Conservation (phyloP, 2,113 vertebrate genomes). For the Promerops cafer region DNA sequence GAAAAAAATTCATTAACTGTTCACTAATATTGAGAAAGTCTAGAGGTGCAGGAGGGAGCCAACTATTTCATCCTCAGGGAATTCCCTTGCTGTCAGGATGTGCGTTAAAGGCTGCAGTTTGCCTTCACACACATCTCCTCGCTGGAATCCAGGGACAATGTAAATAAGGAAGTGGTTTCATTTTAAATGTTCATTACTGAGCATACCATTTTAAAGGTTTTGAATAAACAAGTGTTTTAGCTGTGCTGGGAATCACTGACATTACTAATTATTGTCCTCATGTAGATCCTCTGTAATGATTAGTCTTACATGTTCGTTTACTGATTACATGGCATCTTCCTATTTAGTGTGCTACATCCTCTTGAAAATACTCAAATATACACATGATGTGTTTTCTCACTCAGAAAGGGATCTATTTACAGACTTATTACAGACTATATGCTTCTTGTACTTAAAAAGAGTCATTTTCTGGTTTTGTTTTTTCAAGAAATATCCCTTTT, state of each 20-base stretch:
- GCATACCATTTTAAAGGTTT: background rate
- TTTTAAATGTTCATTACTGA: background rate
- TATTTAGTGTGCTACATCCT: background rate
- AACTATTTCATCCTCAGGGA: background rate
- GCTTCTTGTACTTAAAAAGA: background rate
- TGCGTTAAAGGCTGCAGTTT: rapidly evolving
- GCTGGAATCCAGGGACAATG: background rate
- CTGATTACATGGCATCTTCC: background rate
- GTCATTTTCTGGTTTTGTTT: background rate
- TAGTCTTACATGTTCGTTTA: background rate
- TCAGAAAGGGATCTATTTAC: background rate
- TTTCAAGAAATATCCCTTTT: background rate
- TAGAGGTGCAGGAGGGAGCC: background rate
- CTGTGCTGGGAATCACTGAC: background rate
- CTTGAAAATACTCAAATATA: background rate
- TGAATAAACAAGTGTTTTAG: background rate
- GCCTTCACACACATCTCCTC: background rate
- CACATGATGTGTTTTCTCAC: background rate
- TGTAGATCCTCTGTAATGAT: background rate
- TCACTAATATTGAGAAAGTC: background rate
- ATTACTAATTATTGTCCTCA: background rate
- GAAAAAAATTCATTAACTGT: background rate
- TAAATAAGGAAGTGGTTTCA: background rate
- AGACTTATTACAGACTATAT: background rate
- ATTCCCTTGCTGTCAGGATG: background rate